Percentiles rank a stretch among this genome's conserved stretches.
These are phyloP conservation scores for Euura lappo DNA, from an alignment of 1,140 invertebrate genomes.

Conservation along the genomic window DNA sequence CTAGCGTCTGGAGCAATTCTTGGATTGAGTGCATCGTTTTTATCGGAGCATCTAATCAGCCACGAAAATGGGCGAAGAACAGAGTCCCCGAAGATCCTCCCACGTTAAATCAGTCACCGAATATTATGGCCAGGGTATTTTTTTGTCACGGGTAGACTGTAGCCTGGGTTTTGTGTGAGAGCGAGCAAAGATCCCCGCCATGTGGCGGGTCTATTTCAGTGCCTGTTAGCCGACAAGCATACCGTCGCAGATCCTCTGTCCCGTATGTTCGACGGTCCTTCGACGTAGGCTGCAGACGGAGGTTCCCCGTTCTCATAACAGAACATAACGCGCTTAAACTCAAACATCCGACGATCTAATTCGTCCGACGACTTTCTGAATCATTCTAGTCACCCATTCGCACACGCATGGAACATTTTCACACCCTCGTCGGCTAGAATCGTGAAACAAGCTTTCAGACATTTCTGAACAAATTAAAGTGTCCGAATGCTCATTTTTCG, in stretches of 20 bases:
- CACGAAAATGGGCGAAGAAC: no score
- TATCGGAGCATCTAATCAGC: not conserved
- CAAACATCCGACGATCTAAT: no score
- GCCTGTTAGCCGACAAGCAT: slow-evolving; percentile 40
- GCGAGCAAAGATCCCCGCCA: slow-evolving; percentile 51
- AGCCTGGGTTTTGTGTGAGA: not conserved
- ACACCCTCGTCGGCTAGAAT: no score
- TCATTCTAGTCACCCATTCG: no score
- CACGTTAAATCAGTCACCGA: not conserved
- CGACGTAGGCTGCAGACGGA: not conserved
- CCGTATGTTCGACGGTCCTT: not conserved
- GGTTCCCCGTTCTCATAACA: not conserved
- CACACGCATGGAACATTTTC: no score
- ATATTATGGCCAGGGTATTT: not conserved
- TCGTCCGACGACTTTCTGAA: no score
- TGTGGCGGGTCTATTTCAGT: slow-evolving; percentile 56
- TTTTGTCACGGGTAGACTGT: slow-evolving; percentile 6
- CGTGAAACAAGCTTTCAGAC: no score
- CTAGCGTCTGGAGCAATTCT: not conserved
- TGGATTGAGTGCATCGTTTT: not conserved
- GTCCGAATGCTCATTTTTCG: no score
- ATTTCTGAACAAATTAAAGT: no score
- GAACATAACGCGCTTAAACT: no score
- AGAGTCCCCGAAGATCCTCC: not conserved
- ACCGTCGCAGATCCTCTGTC: not conserved